Evolutionary conservation across 1,140 invertebrate genomes (phyloP), one percentile per base, ranked within the genome.

Genomic region (Eulimnadia texana): DNA sequence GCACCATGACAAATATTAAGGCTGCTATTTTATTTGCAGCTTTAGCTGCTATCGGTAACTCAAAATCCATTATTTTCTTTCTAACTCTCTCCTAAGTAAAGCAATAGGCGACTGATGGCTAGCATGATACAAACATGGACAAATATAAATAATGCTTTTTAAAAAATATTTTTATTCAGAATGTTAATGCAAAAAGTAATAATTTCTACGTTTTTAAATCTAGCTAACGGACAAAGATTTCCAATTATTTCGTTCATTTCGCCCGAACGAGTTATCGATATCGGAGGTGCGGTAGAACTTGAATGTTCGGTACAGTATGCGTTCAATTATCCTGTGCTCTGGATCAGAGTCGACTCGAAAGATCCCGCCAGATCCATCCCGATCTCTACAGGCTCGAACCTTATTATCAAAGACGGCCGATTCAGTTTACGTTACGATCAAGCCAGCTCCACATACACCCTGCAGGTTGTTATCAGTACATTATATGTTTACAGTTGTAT

Each of bases 171-270:
- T 33, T 58, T 42, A n/a, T 25, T 54, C 2, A 23, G 0, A 13
- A 20, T 58, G 3, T 16, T 20, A 60, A 58, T 54, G 22, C n/a
- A 60, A 60, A n/a, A 1, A 3, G 33, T 16, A 42, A 9, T 9
- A 42, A 42, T 9, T 42, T 6, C 6, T 16, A 6, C 33, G 2
- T 23, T 24, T 63, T 68, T 62, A 67, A 67, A 76, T 77, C 23
- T 69, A 85, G 84, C 68, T 49, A 63, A 69, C 53, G 77, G 74
- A 16, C 89, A 92, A 70, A 77, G 88, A 64, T 89, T 88, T 13
- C 91, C 91, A 2, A 90, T 87, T 1, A 94, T 94, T 68, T 91
- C 89, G 0, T 86, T 89, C 64, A 93, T 93, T 65, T 88, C 88
- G 1, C 87, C 91, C 70, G 86, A 90, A 71, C 88, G 92, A 76